These are phyloP conservation scores for Philhelius pedissequus DNA, from an alignment of 2,888 invertebrate genomes.

Conservation along the genomic window DNA sequence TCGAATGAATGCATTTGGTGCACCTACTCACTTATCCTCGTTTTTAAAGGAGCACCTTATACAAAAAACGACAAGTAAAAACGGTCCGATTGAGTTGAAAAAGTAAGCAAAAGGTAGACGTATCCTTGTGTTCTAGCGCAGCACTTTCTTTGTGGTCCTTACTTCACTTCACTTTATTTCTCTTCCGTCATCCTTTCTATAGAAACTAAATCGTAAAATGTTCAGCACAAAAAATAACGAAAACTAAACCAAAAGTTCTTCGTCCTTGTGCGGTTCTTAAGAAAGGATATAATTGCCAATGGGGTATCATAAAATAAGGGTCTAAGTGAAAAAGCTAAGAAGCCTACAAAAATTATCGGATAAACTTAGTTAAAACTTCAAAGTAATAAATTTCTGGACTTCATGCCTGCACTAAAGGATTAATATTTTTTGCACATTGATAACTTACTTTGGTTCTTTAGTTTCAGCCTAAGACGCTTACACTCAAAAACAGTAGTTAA, in stretches of 20 bases:
- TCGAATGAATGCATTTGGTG: constrained; percentile 19
- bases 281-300: constrained; percentile 40
- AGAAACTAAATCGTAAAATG: not conserved
- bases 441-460: not conserved
- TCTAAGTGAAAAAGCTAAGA: constrained; percentile 6
- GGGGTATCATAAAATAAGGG: constrained; percentile 25
- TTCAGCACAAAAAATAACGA: not conserved
- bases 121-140: constrained; percentile 4
- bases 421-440: constrained; percentile 28
- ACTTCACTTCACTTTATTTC: not conserved
- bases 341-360: constrained; percentile 54
- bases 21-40: not conserved
- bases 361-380: constrained; percentile 34
- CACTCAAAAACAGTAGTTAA: not conserved
- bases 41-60: not conserved
- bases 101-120: constrained; percentile 11
- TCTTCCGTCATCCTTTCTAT: not conserved
- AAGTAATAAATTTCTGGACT: constrained; percentile 48
- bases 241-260: constrained; percentile 16
- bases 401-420: not conserved
- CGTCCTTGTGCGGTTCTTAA: not conserved
- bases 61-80: not conserved
- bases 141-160: not conserved
- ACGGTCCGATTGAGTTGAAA: constrained; percentile 30
- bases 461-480: not conserved